Conservation (phyloP, 1,140 invertebrate species). For the Triops longicaudatus region DNA sequence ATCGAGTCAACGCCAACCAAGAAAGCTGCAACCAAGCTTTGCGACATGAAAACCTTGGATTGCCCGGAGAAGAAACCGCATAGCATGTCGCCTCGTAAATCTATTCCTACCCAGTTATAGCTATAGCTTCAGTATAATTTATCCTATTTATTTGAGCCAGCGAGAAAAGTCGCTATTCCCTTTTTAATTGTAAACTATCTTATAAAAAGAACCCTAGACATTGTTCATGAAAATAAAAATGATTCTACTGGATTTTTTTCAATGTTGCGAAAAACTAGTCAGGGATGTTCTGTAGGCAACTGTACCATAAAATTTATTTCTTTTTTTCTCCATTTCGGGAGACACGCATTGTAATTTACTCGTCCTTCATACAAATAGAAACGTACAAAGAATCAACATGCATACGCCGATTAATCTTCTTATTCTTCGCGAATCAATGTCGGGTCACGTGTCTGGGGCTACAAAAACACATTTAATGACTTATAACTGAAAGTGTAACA, state of each 20-base stretch:
- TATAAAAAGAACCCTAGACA: background rate
- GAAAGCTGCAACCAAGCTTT: background rate
- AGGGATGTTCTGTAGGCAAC: background rate
- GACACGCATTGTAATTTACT: background rate
- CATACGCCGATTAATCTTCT: background rate
- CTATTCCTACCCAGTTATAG: background rate
- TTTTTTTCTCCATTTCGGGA: background rate
- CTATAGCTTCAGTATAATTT: background rate
- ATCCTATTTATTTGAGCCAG: background rate
- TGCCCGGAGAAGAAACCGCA: slow-evolving; percentile 5
- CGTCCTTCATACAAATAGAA: slow-evolving; percentile 15
- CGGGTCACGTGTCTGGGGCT: slow-evolving; percentile 19
- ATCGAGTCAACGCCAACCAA: background rate
- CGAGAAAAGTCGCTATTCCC: background rate
- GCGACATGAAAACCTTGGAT: background rate
- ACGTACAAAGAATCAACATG: slow-evolving; percentile 7
- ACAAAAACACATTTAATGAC: slow-evolving; percentile 16
- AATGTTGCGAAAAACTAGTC: background rate
- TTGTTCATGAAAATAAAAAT: background rate
- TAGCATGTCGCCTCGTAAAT: slow-evolving; percentile 1
- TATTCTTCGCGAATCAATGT: background rate
- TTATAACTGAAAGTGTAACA: background rate
- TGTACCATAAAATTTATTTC: background rate
- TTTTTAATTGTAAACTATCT: background rate
- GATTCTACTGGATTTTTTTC: background rate